Base-by-base conservation (phyloP, 1,140 invertebrate genomes). In the Bombus confusus region DNA sequence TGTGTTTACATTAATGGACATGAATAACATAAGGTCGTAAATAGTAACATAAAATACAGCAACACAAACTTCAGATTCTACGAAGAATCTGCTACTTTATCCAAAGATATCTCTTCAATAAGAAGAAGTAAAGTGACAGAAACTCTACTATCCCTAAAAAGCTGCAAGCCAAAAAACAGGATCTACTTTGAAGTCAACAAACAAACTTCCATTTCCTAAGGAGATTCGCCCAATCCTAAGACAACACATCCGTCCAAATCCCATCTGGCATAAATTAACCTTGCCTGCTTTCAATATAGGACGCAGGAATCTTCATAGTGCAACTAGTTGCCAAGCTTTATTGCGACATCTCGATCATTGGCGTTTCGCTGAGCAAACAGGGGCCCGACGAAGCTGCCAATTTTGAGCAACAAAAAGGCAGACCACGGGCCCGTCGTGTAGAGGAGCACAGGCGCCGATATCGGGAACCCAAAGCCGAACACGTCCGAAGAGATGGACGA, bases 401-500 rank as follows among this genome's bases (percentile, higher is more conserved):
- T 85, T 85, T 85, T 85, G 39, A 80, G 77, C 47, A 72, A 85
- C 77, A 85, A 73, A 85, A 85, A 78, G n/a, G 34, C 22, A 71
- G 75, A 34, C 28, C 59, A 22, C 1, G 79, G 77, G 52, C 62
- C 68, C 75, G 18, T 41, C 28, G 62, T 37, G 68, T 59, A 64
- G 69, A 75, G 68, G 80, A 82, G 64, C 66, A 68, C 62, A 37
- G 62, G 68, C 52, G 66, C 82, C 77, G 83, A 87, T 87, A 89
- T 86, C 85, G 85, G 78, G 64, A 89, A 75, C 83, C 43, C 41
- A 43, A 62, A 86, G 77, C 91, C 93, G 92, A 93, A 83, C 76
- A 18, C 80, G 72, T 76, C 92, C 93, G 93, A 93, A 89, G 90
- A 88, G 90, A 78, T 81, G 80, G 75, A 91, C 94, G 94, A 93